A percentile compares a stretch with the other conserved stretches of the same genome.
These are phyloP conservation scores for Callaeas wilsoni DNA, from an alignment of 2,113 vertebrate genomes.

Conservation along the genomic window DNA sequence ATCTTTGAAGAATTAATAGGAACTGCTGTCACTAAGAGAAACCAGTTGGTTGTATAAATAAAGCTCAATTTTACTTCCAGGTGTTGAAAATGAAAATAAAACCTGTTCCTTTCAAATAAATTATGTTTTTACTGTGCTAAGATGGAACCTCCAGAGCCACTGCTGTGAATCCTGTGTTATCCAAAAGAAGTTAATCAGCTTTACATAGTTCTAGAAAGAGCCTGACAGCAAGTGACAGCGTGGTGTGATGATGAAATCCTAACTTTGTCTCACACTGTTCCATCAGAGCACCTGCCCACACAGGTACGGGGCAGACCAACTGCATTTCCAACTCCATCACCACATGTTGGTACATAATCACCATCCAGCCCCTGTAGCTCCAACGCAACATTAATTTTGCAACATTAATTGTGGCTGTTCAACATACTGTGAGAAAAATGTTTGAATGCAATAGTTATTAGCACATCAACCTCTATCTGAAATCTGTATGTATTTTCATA, in stretches of 20 bases:
- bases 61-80: background rate
- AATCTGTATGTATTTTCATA: background rate
- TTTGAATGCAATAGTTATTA: background rate
- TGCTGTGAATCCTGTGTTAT: background rate
- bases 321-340: background rate
- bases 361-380: background rate
- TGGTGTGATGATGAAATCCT: background rate
- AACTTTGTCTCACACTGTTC: background rate
- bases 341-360: background rate
- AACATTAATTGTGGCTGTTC: background rate
- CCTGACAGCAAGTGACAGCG: background rate
- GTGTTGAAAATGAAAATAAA: background rate
- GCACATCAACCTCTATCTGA: background rate
- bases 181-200: background rate
- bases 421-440: background rate
- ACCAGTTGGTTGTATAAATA: background rate
- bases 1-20: background rate
- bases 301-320: background rate
- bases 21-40: background rate
- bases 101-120: background rate
- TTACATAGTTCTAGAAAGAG: background rate
- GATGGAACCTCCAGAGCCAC: background rate
- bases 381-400: background rate
- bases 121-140: background rate
- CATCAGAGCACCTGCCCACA: background rate